phyloP scores from a whole-genome alignment of 2,888 invertebrate species.

The Sminthurinus aureus region DNA sequence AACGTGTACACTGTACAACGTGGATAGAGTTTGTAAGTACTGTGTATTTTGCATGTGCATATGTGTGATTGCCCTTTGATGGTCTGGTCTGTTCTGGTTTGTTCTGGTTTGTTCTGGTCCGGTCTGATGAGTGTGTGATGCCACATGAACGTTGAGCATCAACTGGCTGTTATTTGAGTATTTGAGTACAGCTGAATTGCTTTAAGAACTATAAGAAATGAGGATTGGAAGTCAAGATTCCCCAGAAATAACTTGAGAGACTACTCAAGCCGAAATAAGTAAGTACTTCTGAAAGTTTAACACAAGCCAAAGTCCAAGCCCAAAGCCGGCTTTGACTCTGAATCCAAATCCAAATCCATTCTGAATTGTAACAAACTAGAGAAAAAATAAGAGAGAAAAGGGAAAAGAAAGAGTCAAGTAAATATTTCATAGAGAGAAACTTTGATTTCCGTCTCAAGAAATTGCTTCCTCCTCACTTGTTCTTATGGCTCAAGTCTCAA shows the following conservation, averaged over 20 bases:
- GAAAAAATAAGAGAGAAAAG: neutral
- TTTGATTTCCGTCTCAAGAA: slow-evolving; percentile 31
- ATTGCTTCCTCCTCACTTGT: slow-evolving; percentile 25
- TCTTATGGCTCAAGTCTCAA: neutral
- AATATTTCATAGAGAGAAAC: slow-evolving; percentile 36
- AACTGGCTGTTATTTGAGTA: neutral
- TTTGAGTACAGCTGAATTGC: neutral
- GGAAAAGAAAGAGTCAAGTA: slow-evolving; percentile 13
- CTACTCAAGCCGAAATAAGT: neutral
- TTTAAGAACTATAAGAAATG: neutral
- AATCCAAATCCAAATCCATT: neutral
- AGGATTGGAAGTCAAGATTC: neutral
- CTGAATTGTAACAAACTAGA: neutral
- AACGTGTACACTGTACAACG: neutral
- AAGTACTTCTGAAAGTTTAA: neutral
- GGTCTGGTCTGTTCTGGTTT: neutral
- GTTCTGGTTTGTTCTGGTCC: neutral
- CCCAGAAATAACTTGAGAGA: neutral
- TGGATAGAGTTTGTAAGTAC: neutral
- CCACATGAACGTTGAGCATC: neutral
- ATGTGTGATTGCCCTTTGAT: neutral
- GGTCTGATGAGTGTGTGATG: neutral
- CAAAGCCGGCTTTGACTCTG: neutral
- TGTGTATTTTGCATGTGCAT: neutral
- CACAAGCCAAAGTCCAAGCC: neutral